A percentile compares a stretch with the other conserved stretches of the same genome.
Conservation (phyloP, 2,797 vertebrate species). For the Manis crassicaudata region DNA sequence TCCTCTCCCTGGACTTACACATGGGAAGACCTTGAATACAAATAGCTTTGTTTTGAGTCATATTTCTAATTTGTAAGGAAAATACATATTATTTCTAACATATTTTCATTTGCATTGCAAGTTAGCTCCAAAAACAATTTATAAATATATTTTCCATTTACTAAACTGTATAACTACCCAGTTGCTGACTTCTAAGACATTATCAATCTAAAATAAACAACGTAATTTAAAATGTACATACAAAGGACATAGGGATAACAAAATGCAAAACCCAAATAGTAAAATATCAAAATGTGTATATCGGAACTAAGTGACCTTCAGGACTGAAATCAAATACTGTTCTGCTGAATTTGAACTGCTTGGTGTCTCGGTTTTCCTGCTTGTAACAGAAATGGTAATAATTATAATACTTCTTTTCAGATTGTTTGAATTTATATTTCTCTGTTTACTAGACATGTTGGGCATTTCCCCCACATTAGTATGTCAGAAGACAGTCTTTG, state of each 20-base stretch:
- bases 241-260: not conserved
- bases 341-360: not conserved
- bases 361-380: not conserved
- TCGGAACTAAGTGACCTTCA: not conserved
- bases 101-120: constrained; percentile 35
- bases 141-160: constrained; percentile 48
- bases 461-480: not conserved
- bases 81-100: constrained; percentile 45
- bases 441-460: constrained; percentile 12
- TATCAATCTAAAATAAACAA: constrained; percentile 48
- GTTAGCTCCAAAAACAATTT: constrained; percentile 41
- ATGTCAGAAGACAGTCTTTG: not conserved
- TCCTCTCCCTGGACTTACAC: too few relatives aligned
- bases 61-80: constrained; percentile 51
- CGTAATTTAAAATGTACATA: not conserved
- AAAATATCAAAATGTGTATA: not conserved
- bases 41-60: not conserved
- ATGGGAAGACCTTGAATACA: not conserved
- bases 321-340: constrained; percentile 31
- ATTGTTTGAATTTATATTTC: constrained; percentile 31
- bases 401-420: not conserved
- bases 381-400: not conserved
- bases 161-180: not conserved
- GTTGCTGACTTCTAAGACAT: not conserved
- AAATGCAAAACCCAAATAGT: constrained; percentile 14